These are phyloP conservation scores for Eutrigla gurnardus DNA, from an alignment of 2,797 vertebrate genomes.

Conservation along the genomic window DNA sequence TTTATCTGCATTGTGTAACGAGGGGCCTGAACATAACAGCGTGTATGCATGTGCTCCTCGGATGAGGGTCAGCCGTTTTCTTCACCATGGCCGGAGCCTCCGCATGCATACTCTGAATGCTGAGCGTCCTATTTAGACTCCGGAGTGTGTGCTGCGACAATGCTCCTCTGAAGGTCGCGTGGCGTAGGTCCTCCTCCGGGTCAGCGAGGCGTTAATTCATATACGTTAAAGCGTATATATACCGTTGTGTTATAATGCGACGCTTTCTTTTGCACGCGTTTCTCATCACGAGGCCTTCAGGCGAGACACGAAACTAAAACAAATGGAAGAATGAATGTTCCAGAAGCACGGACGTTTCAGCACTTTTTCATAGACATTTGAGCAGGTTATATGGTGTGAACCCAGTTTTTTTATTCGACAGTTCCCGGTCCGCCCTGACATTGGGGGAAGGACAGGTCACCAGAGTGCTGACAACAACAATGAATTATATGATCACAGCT, in stretches of 20 bases:
- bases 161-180: constrained; percentile 15
- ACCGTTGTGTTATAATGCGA: neutral
- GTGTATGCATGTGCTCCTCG: neutral
- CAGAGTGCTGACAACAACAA: neutral
- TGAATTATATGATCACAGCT: neutral
- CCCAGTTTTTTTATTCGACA: neutral
- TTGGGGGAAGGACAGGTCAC: too few relatives aligned
- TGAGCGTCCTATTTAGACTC: neutral
- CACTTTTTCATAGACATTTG: neutral
- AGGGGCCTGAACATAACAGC: neutral
- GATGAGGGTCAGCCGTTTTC: neutral
- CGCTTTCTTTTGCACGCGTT: neutral
- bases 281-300: neutral
- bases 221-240: neutral
- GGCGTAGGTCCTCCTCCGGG: neutral
- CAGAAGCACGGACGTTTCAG: too few relatives aligned
- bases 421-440: too few relatives aligned
- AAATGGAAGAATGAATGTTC: neutral
- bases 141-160: neutral
- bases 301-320: neutral
- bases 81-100: neutral
- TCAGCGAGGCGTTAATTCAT: neutral
- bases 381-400: neutral
- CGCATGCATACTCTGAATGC: neutral
- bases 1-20: neutral